A percentile compares a stretch with the other conserved stretches of the same genome.
phyloP scores from a whole-genome alignment of 37 sponge, comb jelly and placozoan genomes.

The Petrosia ficiformis region DNA sequence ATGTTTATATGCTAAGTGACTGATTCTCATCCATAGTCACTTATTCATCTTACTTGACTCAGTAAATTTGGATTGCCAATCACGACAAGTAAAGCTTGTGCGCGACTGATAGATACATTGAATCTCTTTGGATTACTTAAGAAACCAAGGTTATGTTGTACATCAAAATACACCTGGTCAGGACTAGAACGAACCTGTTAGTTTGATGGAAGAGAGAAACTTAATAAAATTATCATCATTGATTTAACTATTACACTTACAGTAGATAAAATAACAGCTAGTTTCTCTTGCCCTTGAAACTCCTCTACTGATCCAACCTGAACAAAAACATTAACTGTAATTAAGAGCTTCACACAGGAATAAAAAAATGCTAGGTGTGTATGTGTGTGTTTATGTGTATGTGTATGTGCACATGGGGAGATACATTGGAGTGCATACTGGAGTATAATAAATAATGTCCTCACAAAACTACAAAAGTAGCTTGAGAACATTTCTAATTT shows the following conservation, averaged over 20 bases:
- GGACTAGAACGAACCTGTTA: slow-evolving; percentile 50
- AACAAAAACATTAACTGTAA: neutral
- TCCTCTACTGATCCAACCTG: slow-evolving; percentile 85
- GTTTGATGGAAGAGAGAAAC: neutral
- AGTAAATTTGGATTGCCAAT: slow-evolving; percentile 71
- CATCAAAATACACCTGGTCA: slow-evolving; percentile 28
- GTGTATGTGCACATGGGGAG: too few relatives aligned
- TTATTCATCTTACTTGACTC: slow-evolving; percentile 15
- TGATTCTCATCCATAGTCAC: neutral
- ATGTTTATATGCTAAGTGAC: too few relatives aligned
- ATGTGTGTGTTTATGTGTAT: too few relatives aligned
- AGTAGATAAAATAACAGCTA: slow-evolving; percentile 72
- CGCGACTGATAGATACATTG: slow-evolving; percentile 84
- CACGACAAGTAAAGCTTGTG: slow-evolving; percentile 64
- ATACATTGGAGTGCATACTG: too few relatives aligned
- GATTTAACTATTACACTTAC: slow-evolving; percentile 27
- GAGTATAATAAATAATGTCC: too few relatives aligned
- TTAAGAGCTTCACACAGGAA: too few relatives aligned
- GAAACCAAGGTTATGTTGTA: slow-evolving; percentile 59
- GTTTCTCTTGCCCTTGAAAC: slow-evolving; percentile 83
- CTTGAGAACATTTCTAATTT: too few relatives aligned
- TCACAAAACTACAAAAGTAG: too few relatives aligned
- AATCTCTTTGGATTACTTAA: slow-evolving; percentile 71
- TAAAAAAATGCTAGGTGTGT: too few relatives aligned
- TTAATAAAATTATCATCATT: slow-evolving; percentile 1